These are phyloP conservation scores for Ciconia nigra DNA, from an alignment of 2,797 vertebrate genomes.

Conservation along the genomic window DNA sequence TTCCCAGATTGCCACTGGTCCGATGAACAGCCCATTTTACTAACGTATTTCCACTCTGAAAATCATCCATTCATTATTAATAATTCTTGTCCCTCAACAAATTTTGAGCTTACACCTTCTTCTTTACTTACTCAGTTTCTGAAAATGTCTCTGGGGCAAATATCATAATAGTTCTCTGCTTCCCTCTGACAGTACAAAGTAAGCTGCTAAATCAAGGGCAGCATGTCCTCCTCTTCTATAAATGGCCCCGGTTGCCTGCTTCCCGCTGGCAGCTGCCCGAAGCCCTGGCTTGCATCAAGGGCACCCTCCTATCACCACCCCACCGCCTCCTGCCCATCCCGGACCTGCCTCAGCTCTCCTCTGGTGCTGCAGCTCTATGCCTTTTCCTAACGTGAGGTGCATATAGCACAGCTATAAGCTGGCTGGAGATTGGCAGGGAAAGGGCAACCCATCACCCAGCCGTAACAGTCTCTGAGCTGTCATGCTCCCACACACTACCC, in stretches of 20 bases:
- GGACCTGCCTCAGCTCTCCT: not conserved
- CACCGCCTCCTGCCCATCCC: accelerated
- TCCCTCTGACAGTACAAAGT: not conserved
- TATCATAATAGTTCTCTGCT: not conserved
- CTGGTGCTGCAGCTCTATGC: accelerated
- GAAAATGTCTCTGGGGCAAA: not conserved
- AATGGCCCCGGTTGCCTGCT: not conserved
- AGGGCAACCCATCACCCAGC: not conserved
- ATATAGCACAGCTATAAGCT: not conserved
- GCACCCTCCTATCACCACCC: accelerated
- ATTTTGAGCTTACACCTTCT: not conserved
- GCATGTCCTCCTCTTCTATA: not conserved
- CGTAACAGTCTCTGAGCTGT: not conserved
- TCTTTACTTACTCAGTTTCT: not conserved
- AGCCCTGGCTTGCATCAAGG: not conserved
- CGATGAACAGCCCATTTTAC: not conserved
- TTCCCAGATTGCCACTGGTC: not conserved
- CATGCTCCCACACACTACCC: not conserved
- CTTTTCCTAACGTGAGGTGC: accelerated
- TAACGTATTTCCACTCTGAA: not conserved
- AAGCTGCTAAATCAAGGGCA: not conserved
- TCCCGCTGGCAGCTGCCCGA: not conserved
- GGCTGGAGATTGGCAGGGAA: not conserved
- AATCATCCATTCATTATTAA: not conserved
- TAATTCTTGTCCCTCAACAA: not conserved